These are phyloP conservation scores for Eutrigla gurnardus DNA, from an alignment of 2,797 vertebrate species.

Conservation along the genomic window DNA sequence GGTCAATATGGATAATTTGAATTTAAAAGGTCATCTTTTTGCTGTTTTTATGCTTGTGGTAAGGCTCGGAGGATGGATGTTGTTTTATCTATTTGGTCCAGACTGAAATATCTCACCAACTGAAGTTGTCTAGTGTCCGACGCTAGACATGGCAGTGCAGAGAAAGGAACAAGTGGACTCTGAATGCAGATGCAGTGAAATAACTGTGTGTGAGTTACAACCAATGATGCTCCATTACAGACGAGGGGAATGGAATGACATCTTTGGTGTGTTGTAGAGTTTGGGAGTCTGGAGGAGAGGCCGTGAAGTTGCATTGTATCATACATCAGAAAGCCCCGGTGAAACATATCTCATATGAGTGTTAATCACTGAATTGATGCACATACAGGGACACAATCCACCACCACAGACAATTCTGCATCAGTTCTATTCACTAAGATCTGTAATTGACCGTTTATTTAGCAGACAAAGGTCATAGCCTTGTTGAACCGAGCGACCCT, in stretches of 20 bases:
- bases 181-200: neutral
- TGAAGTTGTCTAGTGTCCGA: neutral
- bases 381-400: neutral
- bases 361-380: neutral
- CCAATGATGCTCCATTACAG: neutral
- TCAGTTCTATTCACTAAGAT: neutral
- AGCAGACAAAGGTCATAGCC: neutral
- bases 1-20: conserved; percentile 1
- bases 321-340: neutral
- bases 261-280: neutral
- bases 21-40: conserved; percentile 15
- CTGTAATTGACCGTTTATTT: neutral
- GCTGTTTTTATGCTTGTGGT: conserved; percentile 1
- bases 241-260: neutral
- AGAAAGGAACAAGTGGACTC: neutral
- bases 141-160: neutral
- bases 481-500: neutral
- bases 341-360: neutral
- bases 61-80: neutral
- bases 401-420: neutral
- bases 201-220: neutral
- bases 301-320: neutral
- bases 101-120: neutral
- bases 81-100: neutral
- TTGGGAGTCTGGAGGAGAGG: neutral